These are phyloP conservation scores for Apostichopus leukothele DNA, from an alignment of 53 echinoderm and acorn worm genomes.

Conservation along the genomic window DNA sequence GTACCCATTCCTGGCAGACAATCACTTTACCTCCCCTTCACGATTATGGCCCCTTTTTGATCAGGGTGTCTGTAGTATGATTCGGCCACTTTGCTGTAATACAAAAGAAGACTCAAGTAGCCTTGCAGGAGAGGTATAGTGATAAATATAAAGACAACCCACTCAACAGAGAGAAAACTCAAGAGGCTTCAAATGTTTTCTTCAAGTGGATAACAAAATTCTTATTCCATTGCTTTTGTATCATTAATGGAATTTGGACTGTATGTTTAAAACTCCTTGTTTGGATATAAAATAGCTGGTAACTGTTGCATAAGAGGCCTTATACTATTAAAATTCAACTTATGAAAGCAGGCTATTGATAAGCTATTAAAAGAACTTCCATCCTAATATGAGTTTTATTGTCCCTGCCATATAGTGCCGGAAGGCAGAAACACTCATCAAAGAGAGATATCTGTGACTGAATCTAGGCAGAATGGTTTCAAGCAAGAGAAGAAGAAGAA, in stretches of 20 bases:
- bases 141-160: not conserved
- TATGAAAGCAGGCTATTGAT: not conserved
- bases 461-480: too few species aligned
- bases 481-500: too few species aligned
- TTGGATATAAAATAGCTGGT: not conserved
- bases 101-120: not conserved
- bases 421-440: too few species aligned
- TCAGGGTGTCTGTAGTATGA: slow-evolving; percentile 8
- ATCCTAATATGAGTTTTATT: too few species aligned
- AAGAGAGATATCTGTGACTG: too few species aligned
- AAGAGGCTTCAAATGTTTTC: too few species aligned
- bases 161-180: not conserved
- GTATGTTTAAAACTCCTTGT: not conserved
- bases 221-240: not conserved
- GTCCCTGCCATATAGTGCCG: too few species aligned
- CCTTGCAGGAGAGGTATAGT: not conserved
- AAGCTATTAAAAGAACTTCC: too few species aligned
- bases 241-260: not conserved
- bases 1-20: slow-evolving; percentile 7
- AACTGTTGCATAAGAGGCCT: not conserved
- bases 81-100: not conserved
- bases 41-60: slow-evolving; percentile 15
- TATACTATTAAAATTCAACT: not conserved
- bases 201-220: too few species aligned
- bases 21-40: not conserved